Conservation (phyloP, 2,113 vertebrate genomes). For the Vombatus ursinus region DNA sequence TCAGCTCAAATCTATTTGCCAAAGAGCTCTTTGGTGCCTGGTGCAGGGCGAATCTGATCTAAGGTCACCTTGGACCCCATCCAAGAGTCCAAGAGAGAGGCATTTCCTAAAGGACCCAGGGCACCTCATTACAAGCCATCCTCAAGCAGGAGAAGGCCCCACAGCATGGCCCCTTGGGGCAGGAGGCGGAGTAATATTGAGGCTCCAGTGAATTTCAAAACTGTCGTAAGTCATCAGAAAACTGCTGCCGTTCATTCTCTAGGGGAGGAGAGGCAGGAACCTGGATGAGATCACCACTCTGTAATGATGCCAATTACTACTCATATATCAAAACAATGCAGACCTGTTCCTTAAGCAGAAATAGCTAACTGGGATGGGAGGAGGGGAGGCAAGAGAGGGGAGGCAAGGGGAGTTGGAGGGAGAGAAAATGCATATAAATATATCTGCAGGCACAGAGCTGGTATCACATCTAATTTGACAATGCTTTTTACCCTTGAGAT, state of each 20-base stretch:
- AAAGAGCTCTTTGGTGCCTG: background rate
- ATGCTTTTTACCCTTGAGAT: slow-evolving; percentile 57
- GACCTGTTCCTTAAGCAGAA: slow-evolving; percentile 61
- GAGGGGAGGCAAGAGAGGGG: no score
- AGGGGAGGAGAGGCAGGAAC: slow-evolving; percentile 68
- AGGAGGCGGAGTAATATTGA: background rate
- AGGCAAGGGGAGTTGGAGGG: rapidly evolving
- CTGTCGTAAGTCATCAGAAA: slow-evolving; percentile 54
- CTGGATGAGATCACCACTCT: slow-evolving; percentile 82
- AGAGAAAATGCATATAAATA: background rate
- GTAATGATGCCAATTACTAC: slow-evolving; percentile 83
- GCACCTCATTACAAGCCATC: no score
- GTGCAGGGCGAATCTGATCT: background rate
- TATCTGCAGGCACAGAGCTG: background rate
- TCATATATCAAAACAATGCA: slow-evolving; percentile 82
- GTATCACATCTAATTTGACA: slow-evolving; percentile 43
- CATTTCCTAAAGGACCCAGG: background rate
- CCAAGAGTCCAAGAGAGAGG: background rate
- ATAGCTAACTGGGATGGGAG: background rate
- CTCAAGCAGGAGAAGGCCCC: background rate
- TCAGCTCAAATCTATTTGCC: background rate
- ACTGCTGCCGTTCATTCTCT: slow-evolving; percentile 67
- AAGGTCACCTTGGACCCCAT: background rate
- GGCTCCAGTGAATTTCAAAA: slow-evolving; percentile 56
- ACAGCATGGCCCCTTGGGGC: background rate